Evolutionary conservation across 1,140 invertebrate genomes (phyloP), one percentile per base, ranked within the genome.

Genomic region (Caerostris darwini): DNA sequence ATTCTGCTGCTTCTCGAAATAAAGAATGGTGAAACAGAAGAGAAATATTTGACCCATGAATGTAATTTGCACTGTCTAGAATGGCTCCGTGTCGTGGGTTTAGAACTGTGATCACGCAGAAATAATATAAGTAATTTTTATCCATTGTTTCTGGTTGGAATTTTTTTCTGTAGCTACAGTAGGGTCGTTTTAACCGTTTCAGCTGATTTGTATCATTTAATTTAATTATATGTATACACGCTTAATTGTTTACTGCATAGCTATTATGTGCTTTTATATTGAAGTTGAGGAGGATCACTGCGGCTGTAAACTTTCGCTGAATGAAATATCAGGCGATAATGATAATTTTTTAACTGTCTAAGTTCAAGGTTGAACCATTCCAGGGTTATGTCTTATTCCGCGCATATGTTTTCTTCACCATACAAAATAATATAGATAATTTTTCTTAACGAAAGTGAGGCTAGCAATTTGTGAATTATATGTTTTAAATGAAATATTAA

Each of bases 61-160:
- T 10, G 19, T 53, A 50, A 77, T 77, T 77, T 50, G 69, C 19
- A 77, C 69, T 34, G 69, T 77, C 69, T 77, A 77, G 69, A 77
- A 34, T 53, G 34, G 8, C 50, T 77, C 69, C 69, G 34, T 77
- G 69, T 12, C 19, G 19, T 50, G 34, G 69, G 12, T 34, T 10
- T 7, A 34, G 19, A 50, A 10, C 12, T 50, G 34, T 10, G 7
- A 77, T 50, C 69, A 77, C 69, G 69, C 19, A 77, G 7, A 77
- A 77, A 77, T 77, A 77, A 77, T 77, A 77, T 77, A 77, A 19
- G 12, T 77, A 77, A 77, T 77, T 77, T 71, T 77, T 50, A 34
- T 12, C 69, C 34, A 77, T 77, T 77, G 69, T 77, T 77, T 77
- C 69, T 7, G 34, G 7, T 77, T 50, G 34, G 19, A 2, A 77